Evolutionary conservation across 2,797 vertebrate genomes (phyloP), one percentile per base, ranked within the genome.

Genomic region (Oreonectes daqikongensis): DNA sequence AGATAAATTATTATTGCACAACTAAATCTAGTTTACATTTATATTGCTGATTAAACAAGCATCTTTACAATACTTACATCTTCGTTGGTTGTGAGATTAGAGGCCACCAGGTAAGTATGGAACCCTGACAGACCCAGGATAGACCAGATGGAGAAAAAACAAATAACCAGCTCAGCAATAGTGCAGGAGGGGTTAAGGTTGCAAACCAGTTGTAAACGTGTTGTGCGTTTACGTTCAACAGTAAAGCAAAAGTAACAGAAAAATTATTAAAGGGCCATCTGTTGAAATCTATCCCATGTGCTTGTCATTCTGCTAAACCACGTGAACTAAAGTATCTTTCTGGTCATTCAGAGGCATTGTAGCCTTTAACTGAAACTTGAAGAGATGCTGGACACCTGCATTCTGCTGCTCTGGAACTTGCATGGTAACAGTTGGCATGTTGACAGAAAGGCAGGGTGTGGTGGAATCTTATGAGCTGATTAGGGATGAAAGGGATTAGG

Each of bases 131-230:
- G 96, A 90, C 97, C 97, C 90, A 99, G 85, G 90, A 99, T 94
- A 79, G 96, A 97, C 97, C 97, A 99, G 85, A 99, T 95, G 84
- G 97, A 97, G 91, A 98, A 98, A 89, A 98, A 98, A 87, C 97
- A 99, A 81, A 98, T 92, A 79, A 97, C 95, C 92, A 98, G 81
- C 88, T 98, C 97, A 88, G 97, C 93, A 82, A 98, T 91, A 70
- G 95, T 99, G 87, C 69, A 84, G 48, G 26, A 74, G 3, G 0
- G 11, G 94, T 97, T 88, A 98, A 97, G 95, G 95, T 12, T 66
- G 30, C 11, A 69, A 66, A 70, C 35, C 10, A 60, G 12, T 7
- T 20, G 17, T 46, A 7, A 57, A 69, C n/a, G 3, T 22, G 32
- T 10, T n/a, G n/a, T n/a, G n/a, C n/a, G 11, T 38, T 44, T 8